A percentile compares a stretch with the other conserved stretches of the same genome.
These are phyloP conservation scores for Protosalanx chinensis DNA, from an alignment of 2,797 vertebrate species.

Conservation along the genomic window DNA sequence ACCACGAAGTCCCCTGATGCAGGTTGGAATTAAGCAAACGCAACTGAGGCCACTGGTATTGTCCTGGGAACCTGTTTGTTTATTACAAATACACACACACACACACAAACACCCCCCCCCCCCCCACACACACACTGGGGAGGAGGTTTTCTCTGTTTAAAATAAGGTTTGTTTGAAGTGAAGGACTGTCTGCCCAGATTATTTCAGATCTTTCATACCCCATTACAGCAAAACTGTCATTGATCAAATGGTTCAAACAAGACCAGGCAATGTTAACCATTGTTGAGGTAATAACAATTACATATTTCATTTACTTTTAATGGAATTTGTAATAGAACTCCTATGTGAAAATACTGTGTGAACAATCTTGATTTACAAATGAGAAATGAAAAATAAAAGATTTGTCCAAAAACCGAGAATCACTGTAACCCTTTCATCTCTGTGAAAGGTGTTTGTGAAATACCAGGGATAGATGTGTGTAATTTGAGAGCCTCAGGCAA, in stretches of 20 bases:
- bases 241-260: constrained; percentile 15
- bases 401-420: constrained; percentile 44
- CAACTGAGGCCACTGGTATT: constrained; percentile 20
- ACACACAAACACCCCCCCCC: neutral
- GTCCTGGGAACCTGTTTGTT: constrained; percentile 27
- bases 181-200: neutral
- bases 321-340: constrained; percentile 16
- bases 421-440: constrained; percentile 47
- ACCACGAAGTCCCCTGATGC: constrained; percentile 33
- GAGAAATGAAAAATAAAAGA: constrained; percentile 39
- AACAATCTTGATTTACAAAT: constrained; percentile 20
- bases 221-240: constrained; percentile 1
- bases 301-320: constrained; percentile 25
- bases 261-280: constrained; percentile 4
- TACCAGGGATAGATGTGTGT: constrained; percentile 55
- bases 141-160: constrained; percentile 4
- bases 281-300: constrained; percentile 13
- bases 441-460: constrained; percentile 33
- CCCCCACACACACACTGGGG: constrained; percentile 3
- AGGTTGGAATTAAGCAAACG: constrained; percentile 27
- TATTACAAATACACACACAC: constrained; percentile 4
- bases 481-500: constrained; percentile 47
- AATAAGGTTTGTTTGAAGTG: constrained; percentile 13
- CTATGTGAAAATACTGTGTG: constrained; percentile 30
- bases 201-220: neutral